Conservation (phyloP, 2,888 invertebrate species). For the Steromphala cineraria region DNA sequence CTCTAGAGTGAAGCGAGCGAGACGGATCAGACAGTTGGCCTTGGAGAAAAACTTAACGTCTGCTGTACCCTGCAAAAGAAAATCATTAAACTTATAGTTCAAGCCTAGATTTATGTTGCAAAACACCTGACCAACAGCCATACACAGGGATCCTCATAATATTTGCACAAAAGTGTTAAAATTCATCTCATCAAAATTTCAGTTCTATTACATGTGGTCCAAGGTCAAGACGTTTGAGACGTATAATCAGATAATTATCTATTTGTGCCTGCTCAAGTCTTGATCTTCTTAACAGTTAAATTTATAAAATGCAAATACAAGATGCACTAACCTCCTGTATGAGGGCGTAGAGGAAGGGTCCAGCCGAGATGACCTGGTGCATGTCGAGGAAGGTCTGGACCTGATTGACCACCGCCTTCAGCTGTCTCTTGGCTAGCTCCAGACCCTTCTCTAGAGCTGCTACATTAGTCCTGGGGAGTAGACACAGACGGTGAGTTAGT, state of each 20-base stretch:
- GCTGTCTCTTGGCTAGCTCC: conserved; percentile 83
- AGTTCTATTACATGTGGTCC: no score
- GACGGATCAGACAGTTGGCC: conserved; percentile 81
- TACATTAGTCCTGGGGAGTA: conserved; percentile 47
- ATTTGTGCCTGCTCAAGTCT: no score
- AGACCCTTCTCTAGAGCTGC: conserved; percentile 81
- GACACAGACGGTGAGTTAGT: background rate
- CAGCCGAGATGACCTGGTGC: conserved; percentile 88
- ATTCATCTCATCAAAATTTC: no score
- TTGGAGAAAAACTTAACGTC: conserved; percentile 77
- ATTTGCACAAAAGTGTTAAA: no score
- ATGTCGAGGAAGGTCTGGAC: conserved; percentile 88
- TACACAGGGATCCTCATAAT: no score
- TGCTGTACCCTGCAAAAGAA: conserved; percentile 71
- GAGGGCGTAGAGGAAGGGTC: conserved; percentile 91
- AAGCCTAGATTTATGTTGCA: no score
- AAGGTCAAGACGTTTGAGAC: no score
- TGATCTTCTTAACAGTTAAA: no score
- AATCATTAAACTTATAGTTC: background rate
- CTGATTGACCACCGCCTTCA: conserved; percentile 83
- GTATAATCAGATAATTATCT: no score
- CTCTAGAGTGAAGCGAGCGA: conserved; percentile 84
- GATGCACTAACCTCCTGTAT: conserved; percentile 85
- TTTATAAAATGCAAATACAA: no score
- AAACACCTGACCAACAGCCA: no score